Percentiles rank a stretch among this genome's conserved stretches.
Evolutionary conservation across 2,888 invertebrate genomes (phyloP).

Genomic region (Drosophila robusta): DNA sequence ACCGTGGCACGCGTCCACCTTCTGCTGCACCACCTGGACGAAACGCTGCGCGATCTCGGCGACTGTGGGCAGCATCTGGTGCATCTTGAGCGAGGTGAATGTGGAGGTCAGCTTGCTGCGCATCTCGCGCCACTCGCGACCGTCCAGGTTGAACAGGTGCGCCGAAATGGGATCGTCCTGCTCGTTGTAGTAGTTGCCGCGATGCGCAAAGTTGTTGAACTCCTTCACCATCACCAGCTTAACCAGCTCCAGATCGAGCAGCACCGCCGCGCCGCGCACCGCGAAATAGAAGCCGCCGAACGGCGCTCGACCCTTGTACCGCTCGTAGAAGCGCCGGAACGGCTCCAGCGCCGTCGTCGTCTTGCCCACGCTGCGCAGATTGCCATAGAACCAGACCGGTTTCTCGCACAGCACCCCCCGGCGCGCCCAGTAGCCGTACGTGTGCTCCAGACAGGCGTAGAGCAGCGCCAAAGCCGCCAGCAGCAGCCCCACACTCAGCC

Average conservation of each 20-base stretch:
- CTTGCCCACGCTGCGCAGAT: constrained; percentile 61
- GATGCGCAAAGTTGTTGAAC: constrained; percentile 83
- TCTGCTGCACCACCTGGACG: constrained; percentile 63
- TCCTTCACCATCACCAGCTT: constrained; percentile 83
- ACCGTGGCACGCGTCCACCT: constrained; percentile 19
- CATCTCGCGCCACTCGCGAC: constrained; percentile 85
- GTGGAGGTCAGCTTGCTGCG: constrained; percentile 85
- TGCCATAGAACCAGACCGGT: constrained; percentile 69
- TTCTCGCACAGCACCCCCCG: constrained; percentile 68
- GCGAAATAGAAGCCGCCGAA: constrained; percentile 79
- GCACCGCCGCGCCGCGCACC: constrained; percentile 61
- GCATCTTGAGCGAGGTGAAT: constrained; percentile 86
- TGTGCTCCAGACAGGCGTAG: constrained; percentile 35
- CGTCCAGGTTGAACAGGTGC: constrained; percentile 83
- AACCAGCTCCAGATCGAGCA: constrained; percentile 82
- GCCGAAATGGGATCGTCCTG: constrained; percentile 83
- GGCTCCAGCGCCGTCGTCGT: constrained; percentile 63
- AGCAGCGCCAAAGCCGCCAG: constrained; percentile 22
- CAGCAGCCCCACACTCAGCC: constrained; percentile 36
- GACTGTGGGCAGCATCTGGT: constrained; percentile 85
- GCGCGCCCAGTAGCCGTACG: constrained; percentile 66
- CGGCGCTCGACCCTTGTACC: constrained; percentile 68
- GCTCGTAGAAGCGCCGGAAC: constrained; percentile 68
- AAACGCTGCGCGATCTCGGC: constrained; percentile 79
- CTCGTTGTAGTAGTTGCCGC: constrained; percentile 82